These are phyloP conservation scores for Netelia fuscicornis DNA, from an alignment of 2,888 invertebrate genomes.

Conservation along the genomic window DNA sequence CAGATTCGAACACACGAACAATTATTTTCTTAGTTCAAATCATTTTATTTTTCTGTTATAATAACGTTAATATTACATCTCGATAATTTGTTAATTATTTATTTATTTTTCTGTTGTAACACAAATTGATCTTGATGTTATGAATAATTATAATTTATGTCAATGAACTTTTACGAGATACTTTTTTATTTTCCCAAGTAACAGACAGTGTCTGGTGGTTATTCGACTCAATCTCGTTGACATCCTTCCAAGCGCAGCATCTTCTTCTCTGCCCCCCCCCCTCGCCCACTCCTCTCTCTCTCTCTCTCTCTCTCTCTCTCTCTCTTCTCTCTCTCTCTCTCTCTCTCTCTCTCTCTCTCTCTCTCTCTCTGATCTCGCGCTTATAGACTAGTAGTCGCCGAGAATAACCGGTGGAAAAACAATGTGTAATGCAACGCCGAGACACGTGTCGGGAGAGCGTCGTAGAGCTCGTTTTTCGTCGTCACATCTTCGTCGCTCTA, in stretches of 20 bases:
- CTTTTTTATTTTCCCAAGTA: conserved; percentile 2
- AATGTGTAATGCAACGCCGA: conserved; percentile 60
- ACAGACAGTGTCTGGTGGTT: conserved; percentile 1
- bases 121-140: no score
- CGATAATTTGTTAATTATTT: no score
- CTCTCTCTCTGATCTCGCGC: conserved; percentile 1
- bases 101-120: no score
- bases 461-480: conserved; percentile 55
- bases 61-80: no score
- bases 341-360: not conserved
- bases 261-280: not conserved
- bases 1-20: conserved; percentile 58
- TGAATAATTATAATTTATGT: no score
- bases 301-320: not conserved
- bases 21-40: conserved; percentile 5
- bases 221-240: conserved; percentile 35
- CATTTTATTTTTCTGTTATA: not conserved
- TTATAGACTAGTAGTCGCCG: conserved; percentile 48
- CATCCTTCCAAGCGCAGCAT: conserved; percentile 13
- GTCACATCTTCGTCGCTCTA: conserved; percentile 55
- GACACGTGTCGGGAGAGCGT: conserved; percentile 59
- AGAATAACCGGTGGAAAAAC: conserved; percentile 63
- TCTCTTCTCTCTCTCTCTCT: not conserved
- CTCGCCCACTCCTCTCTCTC: not conserved
- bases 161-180: not conserved